Percentiles rank a stretch among this genome's conserved stretches.
These are phyloP conservation scores for Latrodectus hesperus DNA, from an alignment of 2,888 invertebrate species.

Conservation along the genomic window DNA sequence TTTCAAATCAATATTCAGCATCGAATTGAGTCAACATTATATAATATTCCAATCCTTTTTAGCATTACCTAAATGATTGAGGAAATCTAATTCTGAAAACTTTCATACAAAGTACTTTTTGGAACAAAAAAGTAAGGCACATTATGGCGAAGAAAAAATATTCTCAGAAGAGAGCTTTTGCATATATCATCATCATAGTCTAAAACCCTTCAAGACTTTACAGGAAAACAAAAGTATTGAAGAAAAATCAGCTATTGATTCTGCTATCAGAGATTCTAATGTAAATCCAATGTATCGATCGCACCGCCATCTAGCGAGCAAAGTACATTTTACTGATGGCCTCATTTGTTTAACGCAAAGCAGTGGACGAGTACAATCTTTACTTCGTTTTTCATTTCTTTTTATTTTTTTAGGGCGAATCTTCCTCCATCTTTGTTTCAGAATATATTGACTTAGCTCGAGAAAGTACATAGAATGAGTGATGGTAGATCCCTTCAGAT, in stretches of 20 bases:
- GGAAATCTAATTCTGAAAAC: no score
- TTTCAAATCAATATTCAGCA: no score
- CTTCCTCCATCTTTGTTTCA: conserved; percentile 50
- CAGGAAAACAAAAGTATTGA: conserved; percentile 3
- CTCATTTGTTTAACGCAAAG: conserved; percentile 64
- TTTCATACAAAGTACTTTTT: no score
- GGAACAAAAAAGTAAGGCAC: no score
- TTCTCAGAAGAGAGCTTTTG: conserved; percentile 24
- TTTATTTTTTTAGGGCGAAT: conserved; percentile 36
- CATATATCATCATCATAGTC: conserved; percentile 54
- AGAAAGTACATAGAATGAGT: conserved; percentile 35
- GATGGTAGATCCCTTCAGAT: conserved; percentile 50
- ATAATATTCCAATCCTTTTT: no score
- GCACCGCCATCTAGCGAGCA: conserved; percentile 60
- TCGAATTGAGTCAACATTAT: no score
- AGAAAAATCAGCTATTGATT: conserved; percentile 55
- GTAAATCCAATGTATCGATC: conserved; percentile 63
- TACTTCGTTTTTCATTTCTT: conserved; percentile 11
- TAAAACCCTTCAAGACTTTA: conserved; percentile 48
- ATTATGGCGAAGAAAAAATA: neutral
- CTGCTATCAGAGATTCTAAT: conserved; percentile 63
- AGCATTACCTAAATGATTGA: no score
- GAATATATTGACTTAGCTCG: conserved; percentile 61
- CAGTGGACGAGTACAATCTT: conserved; percentile 40
- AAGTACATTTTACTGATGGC: conserved; percentile 55